Conservation (phyloP, 1,140 invertebrate genomes). For the Neodiprion pinetum region DNA sequence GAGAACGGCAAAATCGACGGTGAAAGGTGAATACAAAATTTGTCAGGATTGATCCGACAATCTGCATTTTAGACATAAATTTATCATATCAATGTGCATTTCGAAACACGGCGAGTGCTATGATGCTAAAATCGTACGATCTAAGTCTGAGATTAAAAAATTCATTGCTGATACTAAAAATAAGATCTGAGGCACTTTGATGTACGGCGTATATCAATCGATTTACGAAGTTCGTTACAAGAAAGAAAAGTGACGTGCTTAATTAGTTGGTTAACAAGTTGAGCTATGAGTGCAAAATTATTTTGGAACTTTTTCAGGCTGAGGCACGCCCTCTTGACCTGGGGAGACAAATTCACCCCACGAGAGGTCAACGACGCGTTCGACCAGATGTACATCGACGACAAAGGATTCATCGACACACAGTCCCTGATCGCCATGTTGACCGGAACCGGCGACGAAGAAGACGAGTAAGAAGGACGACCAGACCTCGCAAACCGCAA, state of each 20-base stretch:
- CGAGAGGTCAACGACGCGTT: conserved; percentile 94
- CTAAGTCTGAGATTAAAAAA: conserved; percentile 29
- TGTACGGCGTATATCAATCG: neutral
- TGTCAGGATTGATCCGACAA: too few species aligned
- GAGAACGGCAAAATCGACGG: conserved; percentile 87
- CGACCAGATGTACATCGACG: conserved; percentile 94
- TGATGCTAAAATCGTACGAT: conserved; percentile 28
- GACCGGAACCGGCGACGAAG: conserved; percentile 82
- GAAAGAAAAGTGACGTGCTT: conserved; percentile 7
- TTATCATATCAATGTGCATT: neutral
- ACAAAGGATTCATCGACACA: conserved; percentile 92
- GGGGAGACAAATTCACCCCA: conserved; percentile 94
- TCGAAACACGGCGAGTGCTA: neutral
- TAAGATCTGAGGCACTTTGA: conserved; percentile 26
- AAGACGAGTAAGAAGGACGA: conserved; percentile 62
- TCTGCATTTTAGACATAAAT: too few species aligned
- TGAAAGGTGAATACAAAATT: conserved; percentile 67
- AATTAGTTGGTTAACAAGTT: neutral
- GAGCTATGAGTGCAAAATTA: conserved; percentile 12
- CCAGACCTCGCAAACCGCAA: too few species aligned
- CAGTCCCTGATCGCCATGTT: conserved; percentile 85
- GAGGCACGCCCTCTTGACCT: conserved; percentile 93
- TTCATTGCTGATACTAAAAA: conserved; percentile 20
- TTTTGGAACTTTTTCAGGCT: conserved; percentile 68
- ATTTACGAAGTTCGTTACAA: neutral